A percentile compares a stretch with the other conserved stretches of the same genome.
Conservation (phyloP, 2,797 vertebrate genomes). For the Phataginus tricuspis region DNA sequence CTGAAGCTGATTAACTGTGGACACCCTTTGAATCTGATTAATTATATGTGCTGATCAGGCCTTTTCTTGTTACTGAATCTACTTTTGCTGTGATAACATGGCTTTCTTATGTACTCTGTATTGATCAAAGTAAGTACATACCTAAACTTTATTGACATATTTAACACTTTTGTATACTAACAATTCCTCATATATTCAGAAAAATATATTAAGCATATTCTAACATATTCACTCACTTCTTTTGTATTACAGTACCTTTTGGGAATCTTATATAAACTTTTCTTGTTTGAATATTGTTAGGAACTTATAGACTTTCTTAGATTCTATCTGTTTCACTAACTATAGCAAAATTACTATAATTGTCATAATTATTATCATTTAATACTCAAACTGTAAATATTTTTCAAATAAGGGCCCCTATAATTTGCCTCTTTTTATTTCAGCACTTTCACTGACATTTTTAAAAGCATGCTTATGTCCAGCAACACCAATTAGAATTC, state of each 20-base stretch:
- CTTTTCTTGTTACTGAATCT: neutral
- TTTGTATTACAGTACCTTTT: neutral
- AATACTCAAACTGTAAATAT: neutral
- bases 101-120: neutral
- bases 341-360: neutral
- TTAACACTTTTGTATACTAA: neutral
- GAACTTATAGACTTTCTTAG: neutral
- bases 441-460: neutral
- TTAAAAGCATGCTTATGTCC: neutral
- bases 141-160: neutral
- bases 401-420: neutral
- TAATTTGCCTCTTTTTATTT: neutral
- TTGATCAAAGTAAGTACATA: neutral
- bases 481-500: neutral
- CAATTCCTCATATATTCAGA: neutral
- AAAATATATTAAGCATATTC: constrained; percentile 13
- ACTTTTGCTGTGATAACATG: constrained; percentile 7
- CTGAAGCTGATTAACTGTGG: constrained; percentile 29
- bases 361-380: neutral
- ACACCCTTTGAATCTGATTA: constrained; percentile 66
- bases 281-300: neutral
- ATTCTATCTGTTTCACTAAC: neutral
- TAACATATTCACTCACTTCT: neutral
- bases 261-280: neutral
- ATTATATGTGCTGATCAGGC: constrained; percentile 5